Conservation (phyloP, 2,797 vertebrate species). For the Arctocebus calabarensis region DNA sequence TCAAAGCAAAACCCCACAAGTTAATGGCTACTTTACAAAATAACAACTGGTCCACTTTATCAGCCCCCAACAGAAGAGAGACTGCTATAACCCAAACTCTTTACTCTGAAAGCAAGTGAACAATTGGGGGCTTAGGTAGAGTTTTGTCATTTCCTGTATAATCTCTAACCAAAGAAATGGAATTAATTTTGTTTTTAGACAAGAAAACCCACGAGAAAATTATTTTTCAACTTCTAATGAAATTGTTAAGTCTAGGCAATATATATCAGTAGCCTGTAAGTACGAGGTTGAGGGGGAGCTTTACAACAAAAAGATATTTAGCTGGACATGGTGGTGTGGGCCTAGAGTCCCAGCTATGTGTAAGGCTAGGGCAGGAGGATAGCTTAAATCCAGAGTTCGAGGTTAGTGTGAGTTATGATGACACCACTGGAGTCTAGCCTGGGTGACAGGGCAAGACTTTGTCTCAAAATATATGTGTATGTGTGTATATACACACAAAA, state of each 20-base stretch:
- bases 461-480: no score
- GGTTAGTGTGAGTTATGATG: no score
- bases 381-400: no score
- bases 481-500: no score
- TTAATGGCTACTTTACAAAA: background rate
- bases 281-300: background rate
- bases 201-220: background rate
- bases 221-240: background rate
- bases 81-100: background rate
- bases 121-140: background rate
- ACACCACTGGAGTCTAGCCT: no score
- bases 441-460: no score
- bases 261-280: background rate
- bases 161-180: conserved; percentile 36
- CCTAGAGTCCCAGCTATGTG: no score
- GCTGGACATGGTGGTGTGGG: no score
- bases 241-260: background rate
- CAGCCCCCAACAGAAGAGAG: background rate
- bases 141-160: background rate
- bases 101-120: background rate
- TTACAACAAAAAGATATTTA: background rate
- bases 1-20: background rate
- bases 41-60: background rate
- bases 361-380: no score
- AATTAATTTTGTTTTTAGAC: background rate